Evolutionary conservation across 2,797 vertebrate species (phyloP).

Genomic region (Chelidonichthys spinosus): DNA sequence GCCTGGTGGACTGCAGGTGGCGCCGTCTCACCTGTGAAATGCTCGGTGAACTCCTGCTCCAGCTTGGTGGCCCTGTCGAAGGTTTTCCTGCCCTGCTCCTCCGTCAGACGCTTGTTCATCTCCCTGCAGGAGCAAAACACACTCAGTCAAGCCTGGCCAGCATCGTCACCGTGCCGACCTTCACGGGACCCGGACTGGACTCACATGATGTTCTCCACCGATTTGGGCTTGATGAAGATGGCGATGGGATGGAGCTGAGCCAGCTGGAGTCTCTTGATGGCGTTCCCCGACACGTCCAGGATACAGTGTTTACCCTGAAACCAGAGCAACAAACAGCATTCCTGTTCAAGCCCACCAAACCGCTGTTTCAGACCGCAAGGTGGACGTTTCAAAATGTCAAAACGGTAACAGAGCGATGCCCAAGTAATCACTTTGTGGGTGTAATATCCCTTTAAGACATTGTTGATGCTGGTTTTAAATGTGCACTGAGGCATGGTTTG

Average conservation of each 20-base stretch:
- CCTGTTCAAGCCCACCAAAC: too few species aligned
- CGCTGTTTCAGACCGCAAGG: too few species aligned
- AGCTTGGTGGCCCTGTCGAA: constrained; percentile 95
- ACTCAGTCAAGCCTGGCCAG: too few species aligned
- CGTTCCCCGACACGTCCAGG: constrained; percentile 97
- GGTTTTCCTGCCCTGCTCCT: constrained; percentile 95
- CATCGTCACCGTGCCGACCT: too few species aligned
- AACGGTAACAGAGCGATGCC: too few species aligned
- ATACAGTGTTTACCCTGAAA: constrained; percentile 96
- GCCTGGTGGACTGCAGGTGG: too few species aligned
- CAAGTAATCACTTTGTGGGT: too few species aligned
- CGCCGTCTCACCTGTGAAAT: constrained; percentile 91
- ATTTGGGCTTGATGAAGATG: constrained; percentile 97
- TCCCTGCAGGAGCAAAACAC: constrained; percentile 84
- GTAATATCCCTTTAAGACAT: too few species aligned
- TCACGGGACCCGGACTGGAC: constrained; percentile 26
- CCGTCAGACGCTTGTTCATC: constrained; percentile 97
- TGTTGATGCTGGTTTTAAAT: too few species aligned
- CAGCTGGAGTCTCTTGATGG: constrained; percentile 97
- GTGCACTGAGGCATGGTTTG: too few species aligned
- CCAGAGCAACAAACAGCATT: neutral
- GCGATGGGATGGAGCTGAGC: constrained; percentile 94
- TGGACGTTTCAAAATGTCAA: too few species aligned
- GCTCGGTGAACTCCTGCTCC: constrained; percentile 98
- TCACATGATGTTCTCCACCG: constrained; percentile 98